Base-by-base conservation (phyloP, 2,888 invertebrate genomes). In the Nomada fabriciana region DNA sequence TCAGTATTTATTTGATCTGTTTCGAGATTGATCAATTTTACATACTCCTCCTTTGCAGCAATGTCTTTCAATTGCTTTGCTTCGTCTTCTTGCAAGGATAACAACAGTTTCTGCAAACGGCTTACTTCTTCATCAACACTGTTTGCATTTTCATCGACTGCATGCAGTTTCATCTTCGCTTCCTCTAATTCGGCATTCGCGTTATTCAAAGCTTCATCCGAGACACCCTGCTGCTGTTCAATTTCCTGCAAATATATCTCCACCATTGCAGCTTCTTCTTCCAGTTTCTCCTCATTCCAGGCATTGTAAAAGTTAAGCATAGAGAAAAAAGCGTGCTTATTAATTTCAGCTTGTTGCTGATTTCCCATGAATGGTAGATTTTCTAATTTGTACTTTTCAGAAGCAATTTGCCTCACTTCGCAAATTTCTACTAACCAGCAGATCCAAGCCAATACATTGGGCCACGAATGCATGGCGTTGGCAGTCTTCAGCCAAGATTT, bases 401-500 rank as follows among this genome's bases (percentile, higher is more conserved):
- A 79, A 4, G 93, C 93, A 20, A 91, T 57, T 43, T 91, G 95
- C 53, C 94, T 94, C 25, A 94, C 91, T 20, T 91, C 91, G 73
- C 94, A 94, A 2, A 95, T 87, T 82, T 95, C 95, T 53, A 95
- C 91, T 0, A 96, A 90, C 93, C 95, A 96, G 0, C 94, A 94
- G 15, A 95, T 92, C 91, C 95, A 94, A 0, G 95, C 95, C 9
- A 96, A 90, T 63, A 95, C 95, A 53, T 95, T 95, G 0, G 95
- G 95, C 93, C 95, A 95, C 0, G 95, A 95, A 90, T 95, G 95
- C 88, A 95, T 94, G 0, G 95, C 95, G 92, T 95, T 95, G 5
- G 95, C 95, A 0, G 95, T 94, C 91, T 95, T 95, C 87, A 96
- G 91, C 95, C 95, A 96, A 0, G 95, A 95, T 92, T 95, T 95